phyloP scores from a whole-genome alignment of 1,140 invertebrate species.

The Sycophaga agraensis region DNA sequence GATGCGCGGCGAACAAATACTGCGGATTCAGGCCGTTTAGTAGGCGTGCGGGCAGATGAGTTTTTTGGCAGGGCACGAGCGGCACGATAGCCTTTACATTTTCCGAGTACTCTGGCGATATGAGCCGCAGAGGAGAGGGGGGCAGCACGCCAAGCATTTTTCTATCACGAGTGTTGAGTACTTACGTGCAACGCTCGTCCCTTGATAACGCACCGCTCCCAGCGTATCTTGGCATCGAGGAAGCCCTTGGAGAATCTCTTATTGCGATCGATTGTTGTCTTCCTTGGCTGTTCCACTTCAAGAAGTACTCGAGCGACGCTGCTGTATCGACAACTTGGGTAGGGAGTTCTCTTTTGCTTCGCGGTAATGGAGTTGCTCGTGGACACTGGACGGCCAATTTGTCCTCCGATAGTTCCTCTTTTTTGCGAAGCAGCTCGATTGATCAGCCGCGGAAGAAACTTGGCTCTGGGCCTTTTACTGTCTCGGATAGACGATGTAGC shows the following conservation, averaged over 20 bases:
- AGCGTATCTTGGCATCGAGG: slow-evolving; percentile 13
- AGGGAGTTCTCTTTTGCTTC: not conserved
- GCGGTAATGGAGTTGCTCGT: not conserved
- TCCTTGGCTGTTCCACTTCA: not conserved
- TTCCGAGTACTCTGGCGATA: not conserved
- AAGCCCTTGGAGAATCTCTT: not conserved
- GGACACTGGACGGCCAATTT: not conserved
- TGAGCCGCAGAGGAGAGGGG: too few relatives aligned
- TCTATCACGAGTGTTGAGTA: too few relatives aligned
- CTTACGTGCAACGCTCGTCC: slow-evolving; percentile 26
- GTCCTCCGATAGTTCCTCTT: not conserved
- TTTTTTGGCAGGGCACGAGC: too few relatives aligned
- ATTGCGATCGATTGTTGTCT: not conserved
- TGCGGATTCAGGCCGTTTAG: too few relatives aligned
- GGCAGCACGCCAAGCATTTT: not conserved
- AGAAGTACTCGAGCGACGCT: too few relatives aligned
- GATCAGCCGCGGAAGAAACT: not conserved
- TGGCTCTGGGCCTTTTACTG: not conserved
- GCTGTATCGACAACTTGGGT: not conserved
- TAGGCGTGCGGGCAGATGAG: too few relatives aligned
- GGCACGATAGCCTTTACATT: not conserved
- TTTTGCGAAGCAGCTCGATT: not conserved
- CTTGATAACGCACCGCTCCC: slow-evolving; percentile 5
- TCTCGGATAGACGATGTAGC: not conserved
- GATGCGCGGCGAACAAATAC: not conserved